Evolutionary conservation across 2,888 invertebrate species (phyloP), one percentile per base, ranked within the genome.

Genomic region (Apantesis nais): DNA sequence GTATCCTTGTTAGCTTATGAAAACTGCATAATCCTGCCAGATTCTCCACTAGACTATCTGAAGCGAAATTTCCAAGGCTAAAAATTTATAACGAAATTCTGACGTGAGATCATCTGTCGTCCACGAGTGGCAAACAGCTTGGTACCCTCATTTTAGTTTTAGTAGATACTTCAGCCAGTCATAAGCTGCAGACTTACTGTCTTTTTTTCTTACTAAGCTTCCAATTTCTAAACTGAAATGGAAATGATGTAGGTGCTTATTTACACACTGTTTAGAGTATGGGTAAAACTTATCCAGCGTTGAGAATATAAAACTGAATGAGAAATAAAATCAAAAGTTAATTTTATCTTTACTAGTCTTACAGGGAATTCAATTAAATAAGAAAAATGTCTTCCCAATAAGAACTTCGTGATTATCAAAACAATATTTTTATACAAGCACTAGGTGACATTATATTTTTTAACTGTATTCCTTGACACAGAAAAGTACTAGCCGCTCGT

Each of bases 61-160:
- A 39, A 67, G 29, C 25, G 1, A 55, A 64, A 72, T 41, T 63
- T 60, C 29, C 29, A 60, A 71, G 70, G 39, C 55, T 62, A 41
- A 66, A 68, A 72, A 29, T 71, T 77, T 62, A 69, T 65, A 75
- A 74, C 64, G 34, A 72, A 65, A 41, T 60, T 66, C 39, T 76
- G 48, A 68, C 67, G 72, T 68, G 74, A 76, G 68, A 78, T 62
- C 62, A 39, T 58, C 80, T 74, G 77, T 68, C 74, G 44, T 75
- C 80, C 75, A 77, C 68, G 73, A 77, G 70, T 71, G 68, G 58
- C 72, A 68, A 74, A 77, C 69, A 70, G 67, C 70, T 76, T 72
- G 68, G 67, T 73, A 75, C 75, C 80, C 74, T 79, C 78, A 75
- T 79, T 80, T 77, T 71, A 77, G 68, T 79, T 80, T 80, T 72